These are phyloP conservation scores for Myodes glareolus DNA, from an alignment of 2,113 vertebrate genomes.

Conservation along the genomic window DNA sequence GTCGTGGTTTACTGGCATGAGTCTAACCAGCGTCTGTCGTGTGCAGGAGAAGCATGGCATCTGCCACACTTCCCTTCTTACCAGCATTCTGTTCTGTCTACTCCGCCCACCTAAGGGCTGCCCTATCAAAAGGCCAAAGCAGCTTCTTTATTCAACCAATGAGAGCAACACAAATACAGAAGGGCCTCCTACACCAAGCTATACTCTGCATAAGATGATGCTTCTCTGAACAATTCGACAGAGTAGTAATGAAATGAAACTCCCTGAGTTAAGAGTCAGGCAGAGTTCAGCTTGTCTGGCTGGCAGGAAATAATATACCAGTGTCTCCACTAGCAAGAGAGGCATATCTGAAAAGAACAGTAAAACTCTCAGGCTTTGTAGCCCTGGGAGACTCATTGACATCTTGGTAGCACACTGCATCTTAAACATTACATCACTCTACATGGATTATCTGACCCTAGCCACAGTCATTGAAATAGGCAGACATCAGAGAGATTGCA, in stretches of 20 bases:
- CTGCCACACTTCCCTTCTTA: no score
- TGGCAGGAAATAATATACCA: neutral
- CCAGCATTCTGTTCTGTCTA: no score
- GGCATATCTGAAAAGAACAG: neutral
- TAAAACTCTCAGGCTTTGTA: neutral
- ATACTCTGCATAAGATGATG: neutral
- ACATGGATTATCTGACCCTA: neutral
- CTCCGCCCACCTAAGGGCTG: no score
- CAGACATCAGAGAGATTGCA: neutral
- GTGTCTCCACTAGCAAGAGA: neutral
- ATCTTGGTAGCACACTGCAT: neutral
- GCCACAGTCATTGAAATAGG: neutral
- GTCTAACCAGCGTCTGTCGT: no score
- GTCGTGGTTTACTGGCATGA: no score
- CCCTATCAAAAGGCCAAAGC: no score
- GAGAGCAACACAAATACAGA: no score
- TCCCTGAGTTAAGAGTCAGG: neutral
- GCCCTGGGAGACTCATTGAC: neutral
- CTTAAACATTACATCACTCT: neutral
- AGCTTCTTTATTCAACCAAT: no score
- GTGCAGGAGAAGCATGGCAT: no score
- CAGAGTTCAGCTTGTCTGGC: neutral
- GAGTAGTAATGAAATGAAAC: neutral
- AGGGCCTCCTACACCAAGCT: no score
- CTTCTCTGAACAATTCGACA: neutral